These are phyloP conservation scores for Ips typographus DNA, from an alignment of 1,140 invertebrate species.

Conservation along the genomic window DNA sequence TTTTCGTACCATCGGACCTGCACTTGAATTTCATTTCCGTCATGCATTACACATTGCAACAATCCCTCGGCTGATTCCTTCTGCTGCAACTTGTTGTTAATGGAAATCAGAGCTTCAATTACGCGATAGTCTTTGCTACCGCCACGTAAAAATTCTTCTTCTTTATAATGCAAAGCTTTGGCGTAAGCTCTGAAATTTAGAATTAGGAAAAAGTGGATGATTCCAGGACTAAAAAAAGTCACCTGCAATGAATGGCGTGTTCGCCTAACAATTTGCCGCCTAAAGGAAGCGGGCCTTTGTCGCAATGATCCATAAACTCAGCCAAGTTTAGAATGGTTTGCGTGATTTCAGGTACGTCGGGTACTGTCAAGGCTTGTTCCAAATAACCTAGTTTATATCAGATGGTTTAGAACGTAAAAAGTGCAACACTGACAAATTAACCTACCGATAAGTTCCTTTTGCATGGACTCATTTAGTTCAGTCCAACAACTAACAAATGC, in stretches of 20 bases:
- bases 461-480: conserved; percentile 79
- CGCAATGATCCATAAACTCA: conserved; percentile 99
- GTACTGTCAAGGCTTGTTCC: conserved; percentile 86
- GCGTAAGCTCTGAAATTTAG: conserved; percentile 69
- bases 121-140: conserved; percentile 68
- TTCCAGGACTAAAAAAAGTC: conserved; percentile 45
- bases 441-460: conserved; percentile 76
- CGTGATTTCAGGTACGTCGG: conserved; percentile 95
- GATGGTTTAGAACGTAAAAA: not conserved
- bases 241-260: conserved; percentile 81
- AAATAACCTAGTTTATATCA: conserved; percentile 60
- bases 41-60: conserved; percentile 86
- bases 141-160: conserved; percentile 84
- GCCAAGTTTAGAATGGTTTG: conserved; percentile 97
- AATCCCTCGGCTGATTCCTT: conserved; percentile 95
- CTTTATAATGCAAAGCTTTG: conserved; percentile 98
- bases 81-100: conserved; percentile 98
- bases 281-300: conserved; percentile 91
- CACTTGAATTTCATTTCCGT: conserved; percentile 73
- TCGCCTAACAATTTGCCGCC: conserved; percentile 80
- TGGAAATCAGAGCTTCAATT: conserved; percentile 92
- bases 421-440: not conserved
- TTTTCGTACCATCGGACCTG: conserved; percentile 98
- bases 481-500: conserved; percentile 99
- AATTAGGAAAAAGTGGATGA: not conserved